Conservation (phyloP, 23 tunicate species). For the Aplidium turbinatum region DNA sequence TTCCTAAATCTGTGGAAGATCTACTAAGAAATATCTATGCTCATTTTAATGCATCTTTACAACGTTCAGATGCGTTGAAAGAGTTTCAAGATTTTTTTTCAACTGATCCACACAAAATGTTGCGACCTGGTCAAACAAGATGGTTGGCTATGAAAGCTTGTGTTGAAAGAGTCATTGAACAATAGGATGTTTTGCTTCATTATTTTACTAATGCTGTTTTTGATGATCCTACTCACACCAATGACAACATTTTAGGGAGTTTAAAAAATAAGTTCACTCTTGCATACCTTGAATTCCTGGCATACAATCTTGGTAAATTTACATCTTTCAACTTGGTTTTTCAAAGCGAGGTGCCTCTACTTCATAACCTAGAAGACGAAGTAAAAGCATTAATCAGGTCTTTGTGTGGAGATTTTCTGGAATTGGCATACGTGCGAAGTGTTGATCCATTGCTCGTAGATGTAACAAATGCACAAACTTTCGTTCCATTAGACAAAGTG, state of each 20-base stretch:
- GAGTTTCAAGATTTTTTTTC: conserved; percentile 8
- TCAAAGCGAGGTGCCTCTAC: neutral
- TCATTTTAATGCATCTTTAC: too few relatives aligned
- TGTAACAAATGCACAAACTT: neutral
- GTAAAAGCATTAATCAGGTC: conserved; percentile 6
- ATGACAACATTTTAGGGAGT: conserved; percentile 11
- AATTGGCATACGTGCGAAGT: neutral
- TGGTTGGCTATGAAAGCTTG: conserved; percentile 12
- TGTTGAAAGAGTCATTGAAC: neutral
- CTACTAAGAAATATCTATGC: neutral
- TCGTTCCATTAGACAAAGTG: neutral
- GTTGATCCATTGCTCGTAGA: neutral
- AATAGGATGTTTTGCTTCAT: conserved; percentile 10
- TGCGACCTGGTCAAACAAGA: conserved; percentile 7
- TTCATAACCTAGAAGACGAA: conserved; percentile 2
- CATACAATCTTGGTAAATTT: conserved; percentile 1
- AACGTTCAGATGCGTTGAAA: neutral
- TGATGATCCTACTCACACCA: conserved; percentile 2
- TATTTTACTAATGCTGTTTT: conserved; percentile 5
- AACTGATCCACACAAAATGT: neutral
- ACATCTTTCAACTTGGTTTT: neutral
- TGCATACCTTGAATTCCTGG: conserved; percentile 1
- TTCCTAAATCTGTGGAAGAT: conserved; percentile 14
- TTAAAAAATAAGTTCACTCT: conserved; percentile 12
- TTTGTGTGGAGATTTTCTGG: conserved; percentile 8